phyloP scores from a whole-genome alignment of 1,140 invertebrate species.

The Drosophila arawakana region DNA sequence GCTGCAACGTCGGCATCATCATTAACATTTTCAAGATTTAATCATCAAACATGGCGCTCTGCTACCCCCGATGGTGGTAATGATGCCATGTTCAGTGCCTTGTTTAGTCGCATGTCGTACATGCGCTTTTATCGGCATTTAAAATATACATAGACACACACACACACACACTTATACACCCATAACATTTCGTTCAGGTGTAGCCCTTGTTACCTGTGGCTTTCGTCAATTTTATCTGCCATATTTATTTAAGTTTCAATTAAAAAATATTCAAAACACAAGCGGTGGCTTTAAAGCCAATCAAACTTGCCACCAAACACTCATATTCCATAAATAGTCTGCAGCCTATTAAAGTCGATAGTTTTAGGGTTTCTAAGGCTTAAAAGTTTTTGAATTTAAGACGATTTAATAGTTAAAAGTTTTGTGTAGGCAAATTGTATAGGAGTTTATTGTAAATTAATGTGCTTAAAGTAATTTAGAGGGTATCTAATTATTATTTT shows the following conservation, averaged over 20 bases:
- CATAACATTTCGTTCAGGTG: not conserved
- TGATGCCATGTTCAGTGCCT: slow-evolving; percentile 78
- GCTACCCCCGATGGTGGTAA: slow-evolving; percentile 66
- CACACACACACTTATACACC: not conserved
- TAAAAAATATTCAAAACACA: slow-evolving; percentile 6
- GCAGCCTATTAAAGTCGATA: slow-evolving; percentile 1
- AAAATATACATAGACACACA: slow-evolving; percentile 48
- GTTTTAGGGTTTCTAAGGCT: not conserved
- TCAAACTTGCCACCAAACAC: slow-evolving; percentile 6
- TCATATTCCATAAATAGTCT: not conserved
- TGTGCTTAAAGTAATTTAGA: too few species aligned
- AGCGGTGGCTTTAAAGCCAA: slow-evolving; percentile 12
- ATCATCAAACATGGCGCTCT: slow-evolving; percentile 81
- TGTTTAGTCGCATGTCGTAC: slow-evolving; percentile 79
- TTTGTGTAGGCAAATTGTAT: too few species aligned
- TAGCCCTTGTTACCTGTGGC: slow-evolving; percentile 6
- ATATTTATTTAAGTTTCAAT: slow-evolving; percentile 34
- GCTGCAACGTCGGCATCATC: slow-evolving; percentile 73
- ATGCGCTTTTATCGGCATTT: slow-evolving; percentile 81
- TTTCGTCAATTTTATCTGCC: slow-evolving; percentile 57
- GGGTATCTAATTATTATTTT: too few species aligned
- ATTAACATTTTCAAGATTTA: slow-evolving; percentile 82
- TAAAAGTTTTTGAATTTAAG: not conserved
- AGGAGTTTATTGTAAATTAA: too few species aligned
- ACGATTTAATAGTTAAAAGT: too few species aligned